Conservation (phyloP, 2,113 vertebrate species). For the Erythrocercus mccallii region DNA sequence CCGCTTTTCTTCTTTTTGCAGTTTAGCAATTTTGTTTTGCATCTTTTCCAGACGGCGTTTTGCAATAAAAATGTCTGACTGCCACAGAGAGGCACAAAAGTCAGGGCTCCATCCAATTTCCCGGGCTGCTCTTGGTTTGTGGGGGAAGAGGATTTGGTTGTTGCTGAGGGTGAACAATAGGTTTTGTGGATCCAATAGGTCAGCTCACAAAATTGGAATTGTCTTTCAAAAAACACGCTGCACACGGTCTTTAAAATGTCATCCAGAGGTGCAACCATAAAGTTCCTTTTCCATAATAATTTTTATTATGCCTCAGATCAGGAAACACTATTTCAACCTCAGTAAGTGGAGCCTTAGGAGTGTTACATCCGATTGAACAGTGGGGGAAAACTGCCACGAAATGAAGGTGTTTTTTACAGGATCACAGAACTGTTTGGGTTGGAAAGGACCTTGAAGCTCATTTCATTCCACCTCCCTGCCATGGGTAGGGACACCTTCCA, state of each 20-base stretch:
- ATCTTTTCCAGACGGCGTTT: conserved; percentile 81
- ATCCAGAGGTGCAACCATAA: not conserved
- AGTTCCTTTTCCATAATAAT: not conserved
- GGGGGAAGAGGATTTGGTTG: not conserved
- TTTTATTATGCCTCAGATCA: not conserved
- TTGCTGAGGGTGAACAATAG: not conserved
- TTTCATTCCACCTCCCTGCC: fast-evolving
- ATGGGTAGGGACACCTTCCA: not conserved
- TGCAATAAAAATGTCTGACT: conserved; percentile 81
- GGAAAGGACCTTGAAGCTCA: not conserved
- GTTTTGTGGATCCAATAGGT: not conserved
- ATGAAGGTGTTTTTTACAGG: not conserved
- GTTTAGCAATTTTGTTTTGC: conserved; percentile 80
- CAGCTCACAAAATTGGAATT: not conserved
- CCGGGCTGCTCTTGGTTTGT: not conserved
- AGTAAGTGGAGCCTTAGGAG: not conserved
- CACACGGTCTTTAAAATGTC: not conserved
- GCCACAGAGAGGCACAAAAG: conserved; percentile 32
- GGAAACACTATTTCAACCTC: not conserved
- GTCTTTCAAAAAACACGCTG: not conserved
- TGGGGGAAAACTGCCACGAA: not conserved
- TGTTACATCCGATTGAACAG: fast-evolving
- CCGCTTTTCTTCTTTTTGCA: conserved; percentile 35
- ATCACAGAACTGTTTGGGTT: not conserved
- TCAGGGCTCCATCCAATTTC: conserved; percentile 29